These are phyloP conservation scores for Toxotes chatareus DNA, from an alignment of 2,113 vertebrate genomes.

Conservation along the genomic window DNA sequence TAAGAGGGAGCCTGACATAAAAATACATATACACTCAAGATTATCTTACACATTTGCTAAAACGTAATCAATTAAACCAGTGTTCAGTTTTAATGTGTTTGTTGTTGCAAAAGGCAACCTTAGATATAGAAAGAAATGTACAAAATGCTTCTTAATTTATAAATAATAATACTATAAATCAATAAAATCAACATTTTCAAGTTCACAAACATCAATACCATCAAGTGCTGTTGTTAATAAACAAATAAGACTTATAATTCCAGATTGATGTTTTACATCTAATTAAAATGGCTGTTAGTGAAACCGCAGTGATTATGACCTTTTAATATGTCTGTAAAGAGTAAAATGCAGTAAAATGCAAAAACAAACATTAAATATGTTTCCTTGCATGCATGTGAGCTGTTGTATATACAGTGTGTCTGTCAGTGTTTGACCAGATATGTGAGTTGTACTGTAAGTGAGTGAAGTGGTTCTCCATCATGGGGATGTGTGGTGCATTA, in stretches of 20 bases:
- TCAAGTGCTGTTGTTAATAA: conserved; percentile 75
- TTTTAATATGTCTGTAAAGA: conserved; percentile 35
- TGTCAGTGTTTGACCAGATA: conserved; percentile 32
- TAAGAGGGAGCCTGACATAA: conserved; percentile 60
- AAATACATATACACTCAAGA: conserved; percentile 54
- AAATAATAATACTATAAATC: conserved; percentile 67
- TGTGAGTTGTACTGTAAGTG: conserved; percentile 55
- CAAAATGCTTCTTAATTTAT: conserved; percentile 71
- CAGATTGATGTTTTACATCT: conserved; percentile 46
- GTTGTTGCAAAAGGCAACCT: conserved; percentile 75
- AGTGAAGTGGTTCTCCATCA: conserved; percentile 68
- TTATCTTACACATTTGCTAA: conserved; percentile 60
- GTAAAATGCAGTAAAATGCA: conserved; percentile 63
- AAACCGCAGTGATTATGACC: conserved; percentile 40
- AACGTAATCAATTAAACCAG: conserved; percentile 52
- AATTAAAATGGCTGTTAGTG: conserved; percentile 51
- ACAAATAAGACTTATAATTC: conserved; percentile 49
- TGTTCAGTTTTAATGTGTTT: conserved; percentile 39
- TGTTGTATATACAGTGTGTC: conserved; percentile 69
- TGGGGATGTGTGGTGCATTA: conserved; percentile 54
- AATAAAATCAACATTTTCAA: conserved; percentile 66
- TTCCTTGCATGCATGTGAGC: conserved; percentile 62
- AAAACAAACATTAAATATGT: conserved; percentile 58
- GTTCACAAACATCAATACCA: conserved; percentile 75
- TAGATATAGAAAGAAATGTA: conserved; percentile 78